These are phyloP conservation scores for Tenthredo scrophulariae DNA, from an alignment of 2,888 invertebrate genomes.

Conservation along the genomic window DNA sequence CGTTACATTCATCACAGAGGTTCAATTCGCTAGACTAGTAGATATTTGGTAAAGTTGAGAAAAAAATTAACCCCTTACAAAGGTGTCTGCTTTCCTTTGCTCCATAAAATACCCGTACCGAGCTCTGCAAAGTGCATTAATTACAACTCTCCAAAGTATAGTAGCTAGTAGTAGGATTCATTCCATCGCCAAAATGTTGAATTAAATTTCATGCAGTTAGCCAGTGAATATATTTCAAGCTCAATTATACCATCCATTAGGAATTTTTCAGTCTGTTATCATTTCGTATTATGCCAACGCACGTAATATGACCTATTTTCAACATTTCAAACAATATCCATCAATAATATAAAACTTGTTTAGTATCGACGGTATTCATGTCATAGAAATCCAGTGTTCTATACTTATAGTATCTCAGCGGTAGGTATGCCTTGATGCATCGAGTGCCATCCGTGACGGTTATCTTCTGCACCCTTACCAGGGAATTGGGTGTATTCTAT, in stretches of 20 bases:
- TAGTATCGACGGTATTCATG: neutral
- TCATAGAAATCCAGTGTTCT: neutral
- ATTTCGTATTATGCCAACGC: neutral
- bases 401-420: neutral
- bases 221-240: constrained; percentile 28
- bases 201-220: constrained; percentile 19
- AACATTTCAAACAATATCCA: neutral
- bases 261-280: neutral
- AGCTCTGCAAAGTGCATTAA: neutral
- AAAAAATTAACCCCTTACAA: neutral
- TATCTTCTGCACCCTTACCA: neutral
- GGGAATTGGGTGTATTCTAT: constrained; percentile 12
- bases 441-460: neutral
- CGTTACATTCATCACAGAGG: neutral
- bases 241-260: constrained; percentile 40
- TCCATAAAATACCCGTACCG: neutral
- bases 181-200: constrained; percentile 27
- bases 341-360: neutral
- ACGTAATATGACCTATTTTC: neutral
- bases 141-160: constrained; percentile 10
- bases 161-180: neutral
- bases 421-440: neutral
- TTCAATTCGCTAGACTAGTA: neutral
- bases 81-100: neutral
- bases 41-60: neutral